A percentile compares a stretch with the other conserved stretches of the same genome.
Evolutionary conservation across 1,140 invertebrate genomes (phyloP).

Genomic region (Heliconius himera): DNA sequence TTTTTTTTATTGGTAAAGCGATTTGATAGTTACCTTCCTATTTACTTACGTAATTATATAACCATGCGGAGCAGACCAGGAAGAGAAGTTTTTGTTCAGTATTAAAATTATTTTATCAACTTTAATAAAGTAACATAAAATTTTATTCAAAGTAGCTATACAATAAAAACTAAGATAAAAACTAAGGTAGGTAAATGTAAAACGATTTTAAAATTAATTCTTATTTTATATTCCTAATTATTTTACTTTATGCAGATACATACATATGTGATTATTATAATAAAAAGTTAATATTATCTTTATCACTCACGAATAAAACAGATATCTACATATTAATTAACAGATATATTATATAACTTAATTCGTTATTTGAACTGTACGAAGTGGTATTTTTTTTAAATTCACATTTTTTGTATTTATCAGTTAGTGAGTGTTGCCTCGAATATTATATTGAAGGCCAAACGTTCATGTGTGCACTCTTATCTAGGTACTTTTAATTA

Average conservation of each 20-base stretch:
- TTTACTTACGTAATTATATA: neutral
- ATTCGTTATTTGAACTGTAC: neutral
- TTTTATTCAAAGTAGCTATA: neutral
- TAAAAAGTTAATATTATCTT: neutral
- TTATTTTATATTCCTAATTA: neutral
- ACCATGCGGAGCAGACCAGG: neutral
- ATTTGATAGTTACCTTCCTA: neutral
- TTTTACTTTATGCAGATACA: neutral
- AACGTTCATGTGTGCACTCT: slow-evolving; percentile 20
- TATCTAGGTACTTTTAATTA: slow-evolving; percentile 18
- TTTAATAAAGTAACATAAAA: neutral
- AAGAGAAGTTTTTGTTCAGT: slow-evolving; percentile 6
- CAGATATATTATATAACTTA: neutral
- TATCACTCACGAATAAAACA: neutral
- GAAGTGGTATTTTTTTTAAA: too few species aligned
- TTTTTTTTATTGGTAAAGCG: neutral
- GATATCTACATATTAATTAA: neutral
- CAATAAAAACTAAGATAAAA: neutral
- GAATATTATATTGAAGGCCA: slow-evolving; percentile 31
- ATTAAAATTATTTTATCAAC: neutral
- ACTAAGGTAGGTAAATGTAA: neutral
- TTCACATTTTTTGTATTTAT: neutral
- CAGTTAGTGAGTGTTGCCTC: neutral
- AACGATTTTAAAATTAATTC: neutral
- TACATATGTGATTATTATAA: neutral